phyloP scores from a whole-genome alignment of 2,797 vertebrate genomes.

The Selene dorsalis region DNA sequence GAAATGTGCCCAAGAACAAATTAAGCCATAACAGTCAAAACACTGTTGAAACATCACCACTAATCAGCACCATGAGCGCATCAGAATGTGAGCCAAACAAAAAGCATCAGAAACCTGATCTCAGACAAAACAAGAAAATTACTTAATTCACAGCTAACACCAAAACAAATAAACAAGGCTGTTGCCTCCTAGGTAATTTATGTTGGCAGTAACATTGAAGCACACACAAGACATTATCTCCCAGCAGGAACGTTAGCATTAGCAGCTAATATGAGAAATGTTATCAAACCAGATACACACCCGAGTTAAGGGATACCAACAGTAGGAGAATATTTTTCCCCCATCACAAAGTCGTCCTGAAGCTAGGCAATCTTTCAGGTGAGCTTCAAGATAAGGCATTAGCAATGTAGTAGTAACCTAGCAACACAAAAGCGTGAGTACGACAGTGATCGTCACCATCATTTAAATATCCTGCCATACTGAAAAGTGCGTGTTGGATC shows the following conservation, averaged over 20 bases:
- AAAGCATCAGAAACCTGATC: background rate
- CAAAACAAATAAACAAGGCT: background rate
- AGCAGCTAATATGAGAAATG: background rate
- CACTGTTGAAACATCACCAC: background rate
- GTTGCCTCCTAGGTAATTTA: background rate
- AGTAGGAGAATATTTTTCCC: background rate
- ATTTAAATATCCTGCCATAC: slow-evolving; percentile 3
- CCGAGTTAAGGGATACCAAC: rapidly evolving
- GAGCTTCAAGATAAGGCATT: background rate
- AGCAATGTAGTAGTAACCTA: background rate
- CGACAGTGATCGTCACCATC: no score
- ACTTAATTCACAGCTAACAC: background rate
- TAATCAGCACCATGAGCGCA: background rate
- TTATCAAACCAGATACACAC: background rate
- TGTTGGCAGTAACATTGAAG: background rate
- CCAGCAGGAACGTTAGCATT: background rate
- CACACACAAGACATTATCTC: background rate
- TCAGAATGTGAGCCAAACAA: background rate
- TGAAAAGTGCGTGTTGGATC: background rate
- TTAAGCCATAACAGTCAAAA: background rate
- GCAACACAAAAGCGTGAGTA: background rate
- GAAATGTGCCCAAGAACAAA: background rate
- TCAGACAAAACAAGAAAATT: background rate
- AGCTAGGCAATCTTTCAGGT: background rate
- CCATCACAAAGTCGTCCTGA: background rate